Percentiles rank a stretch among this genome's conserved stretches.
These are phyloP conservation scores for Pseudachorutes palmiensis DNA, from an alignment of 1,140 invertebrate genomes.

Conservation along the genomic window DNA sequence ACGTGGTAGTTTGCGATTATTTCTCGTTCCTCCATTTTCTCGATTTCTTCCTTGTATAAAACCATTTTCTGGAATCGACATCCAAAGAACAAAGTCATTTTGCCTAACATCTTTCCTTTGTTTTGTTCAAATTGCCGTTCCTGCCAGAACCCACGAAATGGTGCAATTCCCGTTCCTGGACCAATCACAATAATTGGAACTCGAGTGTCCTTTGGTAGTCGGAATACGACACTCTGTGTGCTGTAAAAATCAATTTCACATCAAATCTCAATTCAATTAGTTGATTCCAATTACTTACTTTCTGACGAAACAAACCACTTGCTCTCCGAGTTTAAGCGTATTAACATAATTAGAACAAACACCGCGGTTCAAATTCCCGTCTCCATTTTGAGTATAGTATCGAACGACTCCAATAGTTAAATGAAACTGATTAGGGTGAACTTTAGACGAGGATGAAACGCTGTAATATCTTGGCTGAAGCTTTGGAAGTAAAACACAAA, in stretches of 20 bases:
- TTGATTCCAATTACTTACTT: neutral
- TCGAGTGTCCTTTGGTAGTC: slow-evolving; percentile 34
- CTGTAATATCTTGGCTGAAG: neutral
- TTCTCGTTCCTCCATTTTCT: neutral
- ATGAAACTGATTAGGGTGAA: slow-evolving; percentile 58
- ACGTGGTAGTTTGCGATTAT: neutral
- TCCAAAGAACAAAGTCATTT: slow-evolving; percentile 74
- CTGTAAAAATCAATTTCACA: slow-evolving; percentile 39
- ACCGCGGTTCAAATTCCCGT: slow-evolving; percentile 58
- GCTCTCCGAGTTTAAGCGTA: slow-evolving; percentile 48
- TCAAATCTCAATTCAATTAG: neutral
- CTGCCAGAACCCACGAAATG: slow-evolving; percentile 77
- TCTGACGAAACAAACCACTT: neutral
- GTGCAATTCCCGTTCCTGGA: slow-evolving; percentile 89
- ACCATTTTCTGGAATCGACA: slow-evolving; percentile 72
- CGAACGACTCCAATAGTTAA: slow-evolving; percentile 84
- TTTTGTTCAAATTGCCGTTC: slow-evolving; percentile 47
- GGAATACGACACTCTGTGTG: slow-evolving; percentile 38
- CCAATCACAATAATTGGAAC: slow-evolving; percentile 79
- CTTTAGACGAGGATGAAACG: slow-evolving; percentile 24
- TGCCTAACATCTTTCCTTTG: slow-evolving; percentile 41
- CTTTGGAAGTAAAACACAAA: neutral
- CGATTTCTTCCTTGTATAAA: slow-evolving; percentile 64
- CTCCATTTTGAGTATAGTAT: slow-evolving; percentile 72
- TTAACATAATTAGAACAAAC: slow-evolving; percentile 85